Percentiles rank a stretch among this genome's conserved stretches.
Evolutionary conservation across 2,113 vertebrate species (phyloP).

Genomic region (Xiphophorus maculatus): DNA sequence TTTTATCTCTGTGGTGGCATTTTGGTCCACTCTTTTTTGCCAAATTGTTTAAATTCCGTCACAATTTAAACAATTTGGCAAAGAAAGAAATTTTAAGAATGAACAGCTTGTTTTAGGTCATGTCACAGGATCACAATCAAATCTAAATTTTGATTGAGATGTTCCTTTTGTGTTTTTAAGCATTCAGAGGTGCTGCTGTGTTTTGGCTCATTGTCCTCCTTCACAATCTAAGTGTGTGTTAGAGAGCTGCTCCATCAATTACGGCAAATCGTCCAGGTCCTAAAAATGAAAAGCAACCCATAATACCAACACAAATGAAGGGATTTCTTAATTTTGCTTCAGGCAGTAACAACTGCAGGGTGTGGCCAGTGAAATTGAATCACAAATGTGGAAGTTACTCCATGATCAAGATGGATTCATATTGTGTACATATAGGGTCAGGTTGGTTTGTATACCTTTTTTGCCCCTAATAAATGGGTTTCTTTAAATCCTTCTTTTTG

Average conservation of each 20-base stretch:
- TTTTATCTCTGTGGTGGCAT: background rate
- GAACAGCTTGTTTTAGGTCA: background rate
- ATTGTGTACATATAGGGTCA: too few species aligned
- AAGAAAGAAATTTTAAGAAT: too few species aligned
- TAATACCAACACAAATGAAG: background rate
- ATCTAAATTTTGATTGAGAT: background rate
- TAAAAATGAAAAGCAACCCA: background rate
- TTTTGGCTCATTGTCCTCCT: background rate
- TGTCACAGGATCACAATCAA: background rate
- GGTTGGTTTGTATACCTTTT: background rate
- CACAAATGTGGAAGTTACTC: background rate
- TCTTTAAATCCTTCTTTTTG: background rate
- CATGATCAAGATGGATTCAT: background rate
- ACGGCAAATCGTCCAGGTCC: background rate
- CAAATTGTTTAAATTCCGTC: background rate
- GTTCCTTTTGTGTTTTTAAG: background rate
- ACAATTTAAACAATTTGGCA: background rate
- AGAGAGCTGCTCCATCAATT: background rate
- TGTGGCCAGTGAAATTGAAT: background rate
- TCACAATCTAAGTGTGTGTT: background rate
- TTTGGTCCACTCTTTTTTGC: background rate
- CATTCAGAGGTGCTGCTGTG: background rate
- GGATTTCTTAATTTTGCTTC: background rate
- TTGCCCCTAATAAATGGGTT: background rate
- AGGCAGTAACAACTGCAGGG: background rate